These are phyloP conservation scores for Drosophila pseudotalamancana DNA, from an alignment of 2,888 invertebrate species.

Conservation along the genomic window DNA sequence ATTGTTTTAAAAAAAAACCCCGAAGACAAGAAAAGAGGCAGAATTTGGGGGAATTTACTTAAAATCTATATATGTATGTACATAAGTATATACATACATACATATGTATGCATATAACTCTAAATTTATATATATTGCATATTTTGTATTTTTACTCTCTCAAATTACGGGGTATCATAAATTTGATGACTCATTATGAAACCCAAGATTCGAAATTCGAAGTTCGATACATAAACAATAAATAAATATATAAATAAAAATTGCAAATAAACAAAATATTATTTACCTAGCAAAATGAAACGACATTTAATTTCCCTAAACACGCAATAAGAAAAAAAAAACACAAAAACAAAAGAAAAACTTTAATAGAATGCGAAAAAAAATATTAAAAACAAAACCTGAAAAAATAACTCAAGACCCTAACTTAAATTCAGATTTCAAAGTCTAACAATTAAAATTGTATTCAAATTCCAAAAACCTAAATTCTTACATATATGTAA, in stretches of 20 bases:
- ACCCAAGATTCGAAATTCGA: slow-evolving; percentile 11
- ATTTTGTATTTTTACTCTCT: no score
- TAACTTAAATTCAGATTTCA: no score
- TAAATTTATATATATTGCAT: no score
- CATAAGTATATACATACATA: background rate
- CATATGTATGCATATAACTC: background rate
- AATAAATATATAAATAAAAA: background rate
- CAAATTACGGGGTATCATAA: slow-evolving; percentile 29
- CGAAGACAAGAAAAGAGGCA: no score
- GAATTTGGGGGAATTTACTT: slow-evolving; percentile 20
- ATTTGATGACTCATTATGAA: slow-evolving; percentile 22
- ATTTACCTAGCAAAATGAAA: slow-evolving; percentile 4
- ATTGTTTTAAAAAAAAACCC: slow-evolving; percentile 1
- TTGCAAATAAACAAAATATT: slow-evolving; percentile 18
- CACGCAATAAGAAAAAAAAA: no score
- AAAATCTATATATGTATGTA: slow-evolving; percentile 16
- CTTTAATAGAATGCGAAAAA: no score
- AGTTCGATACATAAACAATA: background rate
- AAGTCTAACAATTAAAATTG: no score
- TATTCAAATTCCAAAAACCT: no score
- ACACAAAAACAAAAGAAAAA: no score
- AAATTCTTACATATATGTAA: no score
- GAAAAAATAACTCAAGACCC: no score
- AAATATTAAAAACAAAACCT: no score
- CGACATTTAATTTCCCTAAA: background rate